Conservation (phyloP, 2,797 vertebrate genomes). For the Pipistrellus pipistrellus region DNA sequence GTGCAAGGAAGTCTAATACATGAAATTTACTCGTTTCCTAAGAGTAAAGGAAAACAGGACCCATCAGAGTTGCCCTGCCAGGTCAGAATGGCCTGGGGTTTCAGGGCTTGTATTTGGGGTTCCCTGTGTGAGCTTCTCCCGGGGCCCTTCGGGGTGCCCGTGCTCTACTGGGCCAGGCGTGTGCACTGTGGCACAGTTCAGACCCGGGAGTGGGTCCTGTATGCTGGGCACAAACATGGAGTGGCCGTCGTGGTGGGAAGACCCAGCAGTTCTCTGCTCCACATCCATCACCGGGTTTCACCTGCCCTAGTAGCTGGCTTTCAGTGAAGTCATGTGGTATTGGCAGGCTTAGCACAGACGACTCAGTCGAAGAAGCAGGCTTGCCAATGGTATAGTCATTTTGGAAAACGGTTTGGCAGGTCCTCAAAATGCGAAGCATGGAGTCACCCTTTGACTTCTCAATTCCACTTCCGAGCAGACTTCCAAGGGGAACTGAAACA, state of each 20-base stretch:
- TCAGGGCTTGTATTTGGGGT: too few species aligned
- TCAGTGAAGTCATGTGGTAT: not conserved
- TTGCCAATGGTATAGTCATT: not conserved
- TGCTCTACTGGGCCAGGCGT: fast-evolving
- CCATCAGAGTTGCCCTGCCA: not conserved
- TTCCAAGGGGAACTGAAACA: not conserved
- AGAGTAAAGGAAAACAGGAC: constrained; percentile 46
- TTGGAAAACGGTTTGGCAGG: not conserved
- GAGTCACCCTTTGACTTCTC: not conserved
- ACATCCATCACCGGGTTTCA: constrained; percentile 14
- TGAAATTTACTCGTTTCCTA: not conserved
- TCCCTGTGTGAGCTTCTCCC: not conserved
- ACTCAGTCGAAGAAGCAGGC: not conserved
- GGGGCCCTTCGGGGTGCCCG: fast-evolving
- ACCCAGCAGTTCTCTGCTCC: not conserved
- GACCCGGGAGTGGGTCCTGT: constrained; percentile 22
- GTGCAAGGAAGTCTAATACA: not conserved
- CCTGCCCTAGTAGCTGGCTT: constrained; percentile 51
- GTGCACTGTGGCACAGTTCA: not conserved
- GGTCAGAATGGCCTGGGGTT: not conserved
- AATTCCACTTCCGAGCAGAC: not conserved
- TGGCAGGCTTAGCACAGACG: not conserved
- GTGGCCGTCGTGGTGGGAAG: constrained; percentile 7
- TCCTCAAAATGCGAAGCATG: not conserved
- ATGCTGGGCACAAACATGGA: constrained; percentile 6